phyloP scores from a whole-genome alignment of 2,113 vertebrate genomes.

The Lichenostomus cassidix region DNA sequence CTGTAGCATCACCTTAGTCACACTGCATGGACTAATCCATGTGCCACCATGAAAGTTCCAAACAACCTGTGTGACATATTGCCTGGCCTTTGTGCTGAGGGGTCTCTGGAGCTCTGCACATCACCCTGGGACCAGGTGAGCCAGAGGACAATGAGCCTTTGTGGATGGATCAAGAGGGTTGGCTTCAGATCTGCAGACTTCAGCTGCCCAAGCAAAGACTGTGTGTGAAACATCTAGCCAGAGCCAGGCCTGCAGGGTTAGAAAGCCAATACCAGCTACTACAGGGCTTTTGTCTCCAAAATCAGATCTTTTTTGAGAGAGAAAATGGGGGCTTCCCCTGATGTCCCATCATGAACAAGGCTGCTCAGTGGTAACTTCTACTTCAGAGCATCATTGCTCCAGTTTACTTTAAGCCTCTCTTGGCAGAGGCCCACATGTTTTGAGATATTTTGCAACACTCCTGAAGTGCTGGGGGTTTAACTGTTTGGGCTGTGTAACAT shows the following conservation, averaged over 20 bases:
- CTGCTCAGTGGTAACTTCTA: background rate
- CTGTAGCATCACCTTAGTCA: background rate
- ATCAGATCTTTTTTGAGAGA: background rate
- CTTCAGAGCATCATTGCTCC: background rate
- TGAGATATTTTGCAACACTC: slow-evolving; percentile 6
- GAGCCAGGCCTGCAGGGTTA: background rate
- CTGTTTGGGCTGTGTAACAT: background rate
- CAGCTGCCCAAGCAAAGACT: background rate
- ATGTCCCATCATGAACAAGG: background rate
- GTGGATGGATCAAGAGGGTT: background rate
- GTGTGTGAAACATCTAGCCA: background rate
- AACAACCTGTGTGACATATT: background rate
- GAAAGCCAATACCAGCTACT: background rate
- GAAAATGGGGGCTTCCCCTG: background rate
- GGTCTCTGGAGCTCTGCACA: background rate
- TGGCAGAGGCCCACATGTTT: background rate
- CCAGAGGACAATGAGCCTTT: background rate
- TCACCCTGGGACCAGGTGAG: fast-evolving
- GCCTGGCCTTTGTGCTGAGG: background rate
- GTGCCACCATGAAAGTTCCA: background rate
- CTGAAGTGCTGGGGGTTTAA: background rate
- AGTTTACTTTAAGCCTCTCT: slow-evolving; percentile 1
- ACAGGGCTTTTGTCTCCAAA: background rate
- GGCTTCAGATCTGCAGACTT: background rate
- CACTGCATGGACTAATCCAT: background rate